Conservation (phyloP, 2,113 vertebrate genomes). For the Pluvianellus socialis region DNA sequence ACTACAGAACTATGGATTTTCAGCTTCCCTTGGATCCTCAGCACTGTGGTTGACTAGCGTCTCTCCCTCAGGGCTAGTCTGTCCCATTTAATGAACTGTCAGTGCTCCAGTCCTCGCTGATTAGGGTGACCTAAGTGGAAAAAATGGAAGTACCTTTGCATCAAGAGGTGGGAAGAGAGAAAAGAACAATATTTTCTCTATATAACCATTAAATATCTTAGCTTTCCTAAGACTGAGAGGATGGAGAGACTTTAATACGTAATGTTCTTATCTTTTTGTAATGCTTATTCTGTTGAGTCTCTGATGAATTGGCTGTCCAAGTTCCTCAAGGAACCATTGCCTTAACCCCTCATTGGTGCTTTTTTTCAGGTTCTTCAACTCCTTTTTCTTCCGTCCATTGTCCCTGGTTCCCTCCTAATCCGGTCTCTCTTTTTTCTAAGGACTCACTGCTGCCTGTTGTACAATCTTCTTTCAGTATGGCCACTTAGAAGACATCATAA, state of each 20-base stretch:
- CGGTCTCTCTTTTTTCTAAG: not conserved
- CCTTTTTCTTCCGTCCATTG: not conserved
- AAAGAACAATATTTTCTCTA: not conserved
- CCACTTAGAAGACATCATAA: not conserved
- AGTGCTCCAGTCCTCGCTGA: not conserved
- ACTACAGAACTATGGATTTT: not conserved
- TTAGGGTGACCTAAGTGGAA: not conserved
- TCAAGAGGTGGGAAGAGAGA: not conserved
- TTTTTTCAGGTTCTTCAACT: not conserved
- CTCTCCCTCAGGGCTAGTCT: not conserved
- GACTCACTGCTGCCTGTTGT: not conserved
- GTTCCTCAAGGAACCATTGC: not conserved
- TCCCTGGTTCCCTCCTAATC: not conserved
- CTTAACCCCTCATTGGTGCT: not conserved
- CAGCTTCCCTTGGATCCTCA: not conserved
- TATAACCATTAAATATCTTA: not conserved
- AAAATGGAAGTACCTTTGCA: not conserved
- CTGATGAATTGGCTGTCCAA: not conserved
- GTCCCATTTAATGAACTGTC: constrained; percentile 23
- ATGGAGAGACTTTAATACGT: not conserved
- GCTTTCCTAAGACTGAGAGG: not conserved
- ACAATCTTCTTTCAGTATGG: not conserved
- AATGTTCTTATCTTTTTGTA: not conserved
- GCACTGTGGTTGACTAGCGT: not conserved
- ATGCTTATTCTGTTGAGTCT: not conserved